phyloP scores from a whole-genome alignment of 2,113 vertebrate genomes.

The Datnioides undecimradiatus region DNA sequence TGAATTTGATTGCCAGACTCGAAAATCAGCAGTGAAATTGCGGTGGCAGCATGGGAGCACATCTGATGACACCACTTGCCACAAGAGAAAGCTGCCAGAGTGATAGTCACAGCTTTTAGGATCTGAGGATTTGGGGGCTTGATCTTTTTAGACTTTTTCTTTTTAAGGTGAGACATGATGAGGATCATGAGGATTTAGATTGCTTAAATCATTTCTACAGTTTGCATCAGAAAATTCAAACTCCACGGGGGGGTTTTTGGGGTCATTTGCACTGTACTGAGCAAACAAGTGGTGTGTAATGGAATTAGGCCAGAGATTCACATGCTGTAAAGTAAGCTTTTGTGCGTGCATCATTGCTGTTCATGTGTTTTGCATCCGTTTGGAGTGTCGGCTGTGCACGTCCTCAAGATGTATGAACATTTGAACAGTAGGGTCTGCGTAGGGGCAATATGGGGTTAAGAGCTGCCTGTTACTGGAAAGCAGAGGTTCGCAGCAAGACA shows the following conservation, averaged over 20 bases:
- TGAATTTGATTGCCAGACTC: constrained; percentile 30
- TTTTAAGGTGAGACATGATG: constrained; percentile 5
- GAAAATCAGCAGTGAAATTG: constrained; percentile 35
- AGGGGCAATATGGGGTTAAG: no score
- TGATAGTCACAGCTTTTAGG: constrained; percentile 21
- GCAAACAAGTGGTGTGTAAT: not conserved
- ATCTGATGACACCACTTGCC: constrained; percentile 40
- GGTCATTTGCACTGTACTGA: not conserved
- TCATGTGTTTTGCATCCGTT: no score
- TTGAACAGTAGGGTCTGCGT: no score
- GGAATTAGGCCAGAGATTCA: no score
- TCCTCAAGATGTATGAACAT: no score
- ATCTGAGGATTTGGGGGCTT: constrained; percentile 13
- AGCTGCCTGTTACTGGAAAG: no score
- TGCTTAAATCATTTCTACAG: not conserved
- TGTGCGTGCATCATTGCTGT: no score
- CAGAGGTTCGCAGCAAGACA: no score
- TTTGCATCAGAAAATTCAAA: not conserved
- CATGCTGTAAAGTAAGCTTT: no score
- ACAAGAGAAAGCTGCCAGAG: constrained; percentile 21
- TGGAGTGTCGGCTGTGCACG: no score
- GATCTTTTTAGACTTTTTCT: constrained; percentile 7
- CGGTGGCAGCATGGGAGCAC: constrained; percentile 1
- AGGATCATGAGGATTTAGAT: not conserved
- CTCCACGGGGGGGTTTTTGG: not conserved